These are phyloP conservation scores for Chaenocephalus aceratus DNA, from an alignment of 2,113 vertebrate genomes.

Conservation along the genomic window DNA sequence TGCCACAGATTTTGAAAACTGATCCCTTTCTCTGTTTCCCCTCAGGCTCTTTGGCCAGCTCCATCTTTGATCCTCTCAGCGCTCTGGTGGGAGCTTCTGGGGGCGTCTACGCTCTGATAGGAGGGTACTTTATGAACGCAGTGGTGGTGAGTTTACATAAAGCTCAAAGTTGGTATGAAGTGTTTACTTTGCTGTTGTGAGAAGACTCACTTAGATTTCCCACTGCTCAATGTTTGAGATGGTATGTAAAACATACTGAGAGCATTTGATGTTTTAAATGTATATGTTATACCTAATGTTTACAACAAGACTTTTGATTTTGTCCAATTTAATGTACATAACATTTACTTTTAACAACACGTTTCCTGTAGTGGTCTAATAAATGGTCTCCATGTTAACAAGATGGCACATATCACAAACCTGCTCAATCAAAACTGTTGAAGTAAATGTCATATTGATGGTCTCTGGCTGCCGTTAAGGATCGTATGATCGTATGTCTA, in stretches of 20 bases:
- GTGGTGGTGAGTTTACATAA: constrained; percentile 86
- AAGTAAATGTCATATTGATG: no score
- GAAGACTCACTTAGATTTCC: neutral
- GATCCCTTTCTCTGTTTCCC: constrained; percentile 18
- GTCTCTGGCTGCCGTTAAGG: neutral
- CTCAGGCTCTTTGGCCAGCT: constrained; percentile 91
- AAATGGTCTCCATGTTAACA: no score
- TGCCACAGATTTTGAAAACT: neutral
- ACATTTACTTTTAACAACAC: no score
- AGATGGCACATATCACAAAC: no score
- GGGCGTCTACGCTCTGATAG: constrained; percentile 92
- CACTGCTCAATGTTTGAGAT: neutral
- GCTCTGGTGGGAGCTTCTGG: constrained; percentile 92
- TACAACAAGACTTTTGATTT: no score
- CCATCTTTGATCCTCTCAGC: constrained; percentile 90
- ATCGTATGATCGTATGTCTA: neutral
- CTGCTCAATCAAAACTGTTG: no score
- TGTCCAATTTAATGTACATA: no score
- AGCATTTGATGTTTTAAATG: neutral
- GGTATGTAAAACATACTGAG: neutral
- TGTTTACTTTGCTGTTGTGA: neutral
- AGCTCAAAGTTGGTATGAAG: neutral
- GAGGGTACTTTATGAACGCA: constrained; percentile 94
- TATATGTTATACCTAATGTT: no score
- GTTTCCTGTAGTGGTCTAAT: no score